Base-by-base conservation (phyloP, 2,113 vertebrate species). In the Phalacrocorax brasilianus region DNA sequence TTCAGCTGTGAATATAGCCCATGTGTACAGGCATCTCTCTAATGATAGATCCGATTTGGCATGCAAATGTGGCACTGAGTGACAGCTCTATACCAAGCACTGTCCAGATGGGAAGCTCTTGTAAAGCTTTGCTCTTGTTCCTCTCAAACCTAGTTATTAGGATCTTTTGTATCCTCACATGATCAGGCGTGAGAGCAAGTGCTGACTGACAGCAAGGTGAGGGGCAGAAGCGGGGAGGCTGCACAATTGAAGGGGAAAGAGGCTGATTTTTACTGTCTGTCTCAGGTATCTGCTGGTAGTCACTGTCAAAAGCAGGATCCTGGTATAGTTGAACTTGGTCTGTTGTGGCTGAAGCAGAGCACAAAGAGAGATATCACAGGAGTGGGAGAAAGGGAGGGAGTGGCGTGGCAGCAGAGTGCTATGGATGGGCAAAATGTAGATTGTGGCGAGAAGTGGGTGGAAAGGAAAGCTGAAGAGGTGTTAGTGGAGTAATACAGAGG, bases 101-200 rank as follows among this genome's bases (percentile, higher is more conserved):
- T 91, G 68, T 75, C 91, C 89, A 95, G 83, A 93, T 95, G 62
- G 88, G 4, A 8, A 91, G 80, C 62, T 72, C 83, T 76, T 84
- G 16, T 81, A 86, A 77, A 88, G 56, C 77, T 92, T 75, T 79
- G 56, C 61, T 74, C 55, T 80, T 71, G 59, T 90, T 95, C 61
- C 19, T 83, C 72, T 88, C 68, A 73, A 53, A 73, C 47, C 22
- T 90, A 35, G 45, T 88, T 88, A 72, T 91, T 93, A 72, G 76
- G 33, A 61, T 63, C 27, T 87, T 94, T 92, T 50, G 22, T 73
- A 35, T 70, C 80, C 38, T 89, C 58, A 42, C 65, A 9, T 49
- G 70, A 22, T 86, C 71, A 71, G n/a, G 9, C 0, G 0, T 65
- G 42, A 73, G 16, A 88, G 30, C 32, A 63, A 58, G 28, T 55